Evolutionary conservation across 2,797 vertebrate genomes (phyloP).

Genomic region (Cuniculus paca): DNA sequence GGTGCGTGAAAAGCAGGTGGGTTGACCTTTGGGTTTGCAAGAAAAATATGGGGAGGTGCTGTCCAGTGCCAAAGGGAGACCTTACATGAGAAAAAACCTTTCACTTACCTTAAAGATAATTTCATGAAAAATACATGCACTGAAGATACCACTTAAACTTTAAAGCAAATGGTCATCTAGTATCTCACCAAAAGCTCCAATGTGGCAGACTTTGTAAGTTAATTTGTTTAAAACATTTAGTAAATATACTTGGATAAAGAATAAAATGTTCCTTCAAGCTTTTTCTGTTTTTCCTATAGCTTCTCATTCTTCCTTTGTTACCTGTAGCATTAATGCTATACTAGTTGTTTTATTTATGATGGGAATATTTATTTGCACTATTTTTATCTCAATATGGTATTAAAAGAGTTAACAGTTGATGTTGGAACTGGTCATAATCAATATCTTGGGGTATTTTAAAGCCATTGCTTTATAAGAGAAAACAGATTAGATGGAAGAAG

Average conservation of each 20-base stretch:
- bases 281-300: neutral
- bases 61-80: too few species aligned
- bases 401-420: neutral
- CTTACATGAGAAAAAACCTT: too few species aligned
- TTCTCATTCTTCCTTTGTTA: slow-evolving; percentile 1
- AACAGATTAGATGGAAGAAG: neutral
- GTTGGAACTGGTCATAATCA: neutral
- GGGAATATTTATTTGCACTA: neutral
- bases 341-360: neutral
- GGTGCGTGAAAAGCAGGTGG: too few species aligned
- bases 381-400: neutral
- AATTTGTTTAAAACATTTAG: neutral
- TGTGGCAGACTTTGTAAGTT: neutral
- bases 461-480: neutral
- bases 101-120: neutral
- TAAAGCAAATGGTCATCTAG: neutral
- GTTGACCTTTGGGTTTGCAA: too few species aligned
- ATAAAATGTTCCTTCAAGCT: neutral
- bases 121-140: neutral
- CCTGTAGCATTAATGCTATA: neutral
- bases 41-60: too few species aligned
- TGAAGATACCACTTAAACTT: neutral
- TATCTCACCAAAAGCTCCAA: neutral
- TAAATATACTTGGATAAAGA: neutral
- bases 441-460: neutral